Evolutionary conservation across 2,113 vertebrate genomes (phyloP).

Genomic region (Anser cygnoides): DNA sequence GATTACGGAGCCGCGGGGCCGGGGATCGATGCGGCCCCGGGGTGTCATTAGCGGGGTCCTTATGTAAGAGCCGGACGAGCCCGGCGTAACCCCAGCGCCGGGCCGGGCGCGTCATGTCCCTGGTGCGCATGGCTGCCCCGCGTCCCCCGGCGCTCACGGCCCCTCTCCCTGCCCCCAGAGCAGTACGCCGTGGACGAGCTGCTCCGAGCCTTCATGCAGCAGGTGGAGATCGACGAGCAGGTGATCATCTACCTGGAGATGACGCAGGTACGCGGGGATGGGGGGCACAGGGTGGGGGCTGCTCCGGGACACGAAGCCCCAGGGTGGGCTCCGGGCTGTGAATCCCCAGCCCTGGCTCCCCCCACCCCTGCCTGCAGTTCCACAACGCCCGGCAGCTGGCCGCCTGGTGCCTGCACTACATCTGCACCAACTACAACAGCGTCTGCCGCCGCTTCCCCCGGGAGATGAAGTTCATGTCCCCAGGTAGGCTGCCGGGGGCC

Average conservation of each 20-base stretch:
- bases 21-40: neutral
- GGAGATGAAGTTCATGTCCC: constrained; percentile 89
- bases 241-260: constrained; percentile 88
- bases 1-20: rapidly evolving
- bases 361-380: constrained; percentile 73
- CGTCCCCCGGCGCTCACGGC: neutral
- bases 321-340: too few species aligned
- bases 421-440: constrained; percentile 92
- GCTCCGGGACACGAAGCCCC: too few species aligned
- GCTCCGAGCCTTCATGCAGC: constrained; percentile 79
- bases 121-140: rapidly evolving
- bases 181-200: constrained; percentile 88
- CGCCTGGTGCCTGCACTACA: constrained; percentile 90
- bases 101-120: too few species aligned
- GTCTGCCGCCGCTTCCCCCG: constrained; percentile 91
- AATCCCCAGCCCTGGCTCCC: neutral
- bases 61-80: neutral
- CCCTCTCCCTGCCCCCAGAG: constrained; percentile 66
- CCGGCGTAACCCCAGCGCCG: neutral
- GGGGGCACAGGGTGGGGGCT: neutral
- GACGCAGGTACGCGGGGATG: constrained; percentile 79
- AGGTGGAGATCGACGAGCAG: constrained; percentile 86
- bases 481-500: constrained; percentile 70
- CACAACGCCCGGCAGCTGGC: constrained; percentile 88
- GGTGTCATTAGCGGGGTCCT: neutral